Evolutionary conservation across 2,888 invertebrate species (phyloP).

Genomic region (Reticulitermes lucifugus): DNA sequence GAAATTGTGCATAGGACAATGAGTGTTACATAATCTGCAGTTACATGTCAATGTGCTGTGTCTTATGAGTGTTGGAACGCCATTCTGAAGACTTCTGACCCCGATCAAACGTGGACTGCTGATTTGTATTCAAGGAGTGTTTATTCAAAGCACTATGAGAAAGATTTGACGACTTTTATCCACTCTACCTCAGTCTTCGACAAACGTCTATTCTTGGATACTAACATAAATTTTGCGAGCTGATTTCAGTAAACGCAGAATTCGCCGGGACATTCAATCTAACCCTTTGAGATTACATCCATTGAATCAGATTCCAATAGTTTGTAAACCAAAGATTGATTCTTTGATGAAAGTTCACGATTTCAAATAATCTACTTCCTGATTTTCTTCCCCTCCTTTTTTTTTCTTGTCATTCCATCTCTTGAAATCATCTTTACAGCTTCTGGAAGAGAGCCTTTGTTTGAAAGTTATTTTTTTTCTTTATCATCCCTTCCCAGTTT

Average conservation of each 20-base stretch:
- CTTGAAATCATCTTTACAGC: conserved; percentile 18
- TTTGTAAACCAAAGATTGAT: conserved; percentile 34
- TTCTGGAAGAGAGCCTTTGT: conserved; percentile 22
- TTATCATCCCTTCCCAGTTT: conserved; percentile 12
- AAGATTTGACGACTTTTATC: not conserved
- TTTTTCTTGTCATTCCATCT: conserved; percentile 1
- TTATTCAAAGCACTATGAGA: not conserved
- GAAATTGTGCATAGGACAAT: no score
- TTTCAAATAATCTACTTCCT: not conserved
- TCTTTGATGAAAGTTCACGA: conserved; percentile 6
- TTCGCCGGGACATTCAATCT: not conserved
- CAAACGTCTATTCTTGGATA: not conserved
- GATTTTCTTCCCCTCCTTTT: not conserved
- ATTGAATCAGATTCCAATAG: conserved; percentile 8
- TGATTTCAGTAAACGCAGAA: not conserved
- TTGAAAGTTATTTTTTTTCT: conserved; percentile 30
- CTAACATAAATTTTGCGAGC: not conserved
- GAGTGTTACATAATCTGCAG: no score
- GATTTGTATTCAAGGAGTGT: not conserved
- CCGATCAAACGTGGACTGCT: not conserved
- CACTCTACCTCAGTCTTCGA: not conserved
- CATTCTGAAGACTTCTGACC: no score
- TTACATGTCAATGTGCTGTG: no score
- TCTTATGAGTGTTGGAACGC: no score
- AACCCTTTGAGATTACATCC: conserved; percentile 3